A percentile compares a stretch with the other conserved stretches of the same genome.
Evolutionary conservation across 1,140 invertebrate species (phyloP).

Genomic region (Drepana arcuata): DNA sequence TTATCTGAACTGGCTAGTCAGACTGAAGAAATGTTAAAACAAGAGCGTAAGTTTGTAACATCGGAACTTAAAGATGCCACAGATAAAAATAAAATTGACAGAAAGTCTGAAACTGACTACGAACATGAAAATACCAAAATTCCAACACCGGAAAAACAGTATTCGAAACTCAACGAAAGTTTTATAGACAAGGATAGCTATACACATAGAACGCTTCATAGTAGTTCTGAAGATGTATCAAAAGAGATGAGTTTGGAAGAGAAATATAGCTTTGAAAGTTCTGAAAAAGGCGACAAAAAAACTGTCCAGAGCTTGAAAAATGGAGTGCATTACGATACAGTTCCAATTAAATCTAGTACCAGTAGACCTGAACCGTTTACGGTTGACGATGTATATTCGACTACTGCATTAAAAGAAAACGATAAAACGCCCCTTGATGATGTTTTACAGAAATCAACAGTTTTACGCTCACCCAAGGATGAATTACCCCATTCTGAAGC

Average conservation of each 20-base stretch:
- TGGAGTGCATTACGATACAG: too few species aligned
- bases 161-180: too few species aligned
- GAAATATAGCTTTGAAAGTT: conserved; percentile 56
- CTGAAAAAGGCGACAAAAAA: conserved; percentile 38
- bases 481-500: conserved; percentile 24
- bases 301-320: too few species aligned
- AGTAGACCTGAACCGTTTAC: conserved; percentile 6
- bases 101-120: too few species aligned
- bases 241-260: conserved; percentile 58
- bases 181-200: conserved; percentile 28
- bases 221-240: conserved; percentile 59
- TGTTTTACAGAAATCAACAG: conserved; percentile 3
- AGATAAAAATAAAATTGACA: too few species aligned
- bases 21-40: conserved; percentile 21
- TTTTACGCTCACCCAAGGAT: conserved; percentile 20
- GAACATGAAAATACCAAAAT: too few species aligned
- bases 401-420: conserved; percentile 15
- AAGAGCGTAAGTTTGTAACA: conserved; percentile 15
- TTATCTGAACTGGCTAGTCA: conserved; percentile 10
- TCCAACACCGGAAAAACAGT: too few species aligned
- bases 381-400: conserved; percentile 3
- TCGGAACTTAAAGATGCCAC: too few species aligned
- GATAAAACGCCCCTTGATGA: conserved; percentile 1
- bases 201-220: conserved; percentile 23
- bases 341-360: too few species aligned